A percentile compares a stretch with the other conserved stretches of the same genome.
phyloP scores from a whole-genome alignment of 2,797 vertebrate genomes.

The Poliocrania exsul region DNA sequence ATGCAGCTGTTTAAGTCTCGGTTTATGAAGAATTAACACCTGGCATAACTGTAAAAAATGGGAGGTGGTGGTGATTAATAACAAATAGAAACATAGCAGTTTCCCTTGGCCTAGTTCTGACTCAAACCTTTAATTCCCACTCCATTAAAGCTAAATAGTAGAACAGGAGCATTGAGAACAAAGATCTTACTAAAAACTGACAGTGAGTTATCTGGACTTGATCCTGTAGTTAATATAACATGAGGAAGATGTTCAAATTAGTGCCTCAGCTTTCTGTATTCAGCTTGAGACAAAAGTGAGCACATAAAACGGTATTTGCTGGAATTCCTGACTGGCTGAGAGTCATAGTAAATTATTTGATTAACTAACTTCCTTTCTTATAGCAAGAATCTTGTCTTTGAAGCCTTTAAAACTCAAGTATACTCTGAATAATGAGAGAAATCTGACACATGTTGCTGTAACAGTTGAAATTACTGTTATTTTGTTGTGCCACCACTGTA shows the following conservation, averaged over 20 bases:
- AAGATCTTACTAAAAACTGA: neutral
- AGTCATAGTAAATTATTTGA: neutral
- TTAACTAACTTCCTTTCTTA: neutral
- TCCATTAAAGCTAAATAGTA: neutral
- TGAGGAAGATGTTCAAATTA: neutral
- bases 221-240: neutral
- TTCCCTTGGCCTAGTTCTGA: neutral
- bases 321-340: neutral
- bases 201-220: neutral
- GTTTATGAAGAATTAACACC: constrained; percentile 28
- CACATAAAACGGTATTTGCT: neutral
- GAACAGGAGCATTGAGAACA: neutral
- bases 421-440: neutral
- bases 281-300: neutral
- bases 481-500: neutral
- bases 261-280: neutral
- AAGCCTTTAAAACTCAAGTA: neutral
- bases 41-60: neutral
- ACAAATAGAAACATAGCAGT: neutral
- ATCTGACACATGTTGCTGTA: neutral
- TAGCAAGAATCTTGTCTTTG: neutral
- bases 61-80: neutral
- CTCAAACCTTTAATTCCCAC: neutral
- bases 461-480: neutral
- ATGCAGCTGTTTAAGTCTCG: constrained; percentile 12